Conservation (phyloP, 2,888 invertebrate genomes). For the Limenitis camilla region DNA sequence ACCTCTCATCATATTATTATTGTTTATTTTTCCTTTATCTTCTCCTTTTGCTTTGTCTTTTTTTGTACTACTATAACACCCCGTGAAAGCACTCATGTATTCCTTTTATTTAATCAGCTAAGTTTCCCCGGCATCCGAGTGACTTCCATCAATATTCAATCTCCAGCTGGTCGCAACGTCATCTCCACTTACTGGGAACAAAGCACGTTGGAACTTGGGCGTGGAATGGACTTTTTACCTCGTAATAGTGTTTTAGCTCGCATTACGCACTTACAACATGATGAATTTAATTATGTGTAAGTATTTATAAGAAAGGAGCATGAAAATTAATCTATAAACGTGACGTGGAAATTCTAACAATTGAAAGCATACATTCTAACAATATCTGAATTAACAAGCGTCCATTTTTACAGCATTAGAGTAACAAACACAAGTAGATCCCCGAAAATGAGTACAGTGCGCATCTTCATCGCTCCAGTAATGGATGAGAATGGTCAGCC, state of each 20-base stretch:
- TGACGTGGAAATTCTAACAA: too few relatives aligned
- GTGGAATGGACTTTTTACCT: slow-evolving; percentile 88
- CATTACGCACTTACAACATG: slow-evolving; percentile 82
- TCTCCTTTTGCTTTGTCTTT: too few relatives aligned
- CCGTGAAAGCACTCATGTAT: too few relatives aligned
- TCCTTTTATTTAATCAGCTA: slow-evolving; percentile 60
- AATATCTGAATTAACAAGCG: too few relatives aligned
- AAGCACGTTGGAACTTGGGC: slow-evolving; percentile 80
- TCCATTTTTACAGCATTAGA: slow-evolving; percentile 48
- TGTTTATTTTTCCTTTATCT: too few relatives aligned
- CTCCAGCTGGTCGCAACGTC: too few relatives aligned
- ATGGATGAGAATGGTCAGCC: slow-evolving; percentile 76
- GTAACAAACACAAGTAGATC: slow-evolving; percentile 73
- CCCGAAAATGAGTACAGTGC: slow-evolving; percentile 76
- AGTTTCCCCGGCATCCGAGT: slow-evolving; percentile 77
- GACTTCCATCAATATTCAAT: slow-evolving; percentile 45
- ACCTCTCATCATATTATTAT: too few relatives aligned
- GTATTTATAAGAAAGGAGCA: slow-evolving; percentile 16
- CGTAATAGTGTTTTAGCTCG: slow-evolving; percentile 81
- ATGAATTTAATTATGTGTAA: slow-evolving; percentile 76
- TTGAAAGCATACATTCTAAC: too few relatives aligned
- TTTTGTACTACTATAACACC: too few relatives aligned
- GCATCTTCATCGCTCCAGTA: slow-evolving; percentile 82
- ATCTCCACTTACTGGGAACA: slow-evolving; percentile 83
- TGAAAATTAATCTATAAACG: too few relatives aligned